Evolutionary conservation across 2,888 invertebrate species (phyloP).

Genomic region (Lissocephala sabroskyi): DNA sequence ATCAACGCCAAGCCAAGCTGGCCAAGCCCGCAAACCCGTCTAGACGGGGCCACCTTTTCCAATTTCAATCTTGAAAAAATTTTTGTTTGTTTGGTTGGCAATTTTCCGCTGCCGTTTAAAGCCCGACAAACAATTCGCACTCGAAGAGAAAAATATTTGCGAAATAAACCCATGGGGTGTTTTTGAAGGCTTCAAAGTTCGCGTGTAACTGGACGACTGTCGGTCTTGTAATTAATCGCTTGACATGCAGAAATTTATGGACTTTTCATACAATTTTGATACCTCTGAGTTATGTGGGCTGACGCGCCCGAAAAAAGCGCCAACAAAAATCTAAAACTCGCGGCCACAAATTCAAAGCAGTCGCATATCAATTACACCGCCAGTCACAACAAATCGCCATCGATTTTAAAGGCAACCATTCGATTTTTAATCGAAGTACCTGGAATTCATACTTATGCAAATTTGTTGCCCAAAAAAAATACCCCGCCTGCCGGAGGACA

Average conservation of each 20-base stretch:
- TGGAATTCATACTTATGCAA: too few relatives aligned
- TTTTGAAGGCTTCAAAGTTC: constrained; percentile 14
- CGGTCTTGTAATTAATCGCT: constrained; percentile 51
- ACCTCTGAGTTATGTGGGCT: constrained; percentile 42
- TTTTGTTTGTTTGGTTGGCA: constrained; percentile 6
- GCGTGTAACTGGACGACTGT: neutral
- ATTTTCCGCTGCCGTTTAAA: constrained; percentile 7
- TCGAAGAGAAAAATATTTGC: constrained; percentile 13
- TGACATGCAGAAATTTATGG: constrained; percentile 51
- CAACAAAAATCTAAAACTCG: neutral
- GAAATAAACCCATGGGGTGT: constrained; percentile 38
- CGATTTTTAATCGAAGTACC: too few relatives aligned
- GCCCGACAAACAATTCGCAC: constrained; percentile 22
- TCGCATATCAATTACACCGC: constrained; percentile 59
- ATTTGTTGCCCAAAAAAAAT: too few relatives aligned
- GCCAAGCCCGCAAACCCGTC: constrained; percentile 6
- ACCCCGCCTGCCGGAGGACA: too few relatives aligned
- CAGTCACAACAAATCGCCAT: constrained; percentile 43
- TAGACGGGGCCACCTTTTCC: constrained; percentile 24
- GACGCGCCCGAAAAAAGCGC: constrained; percentile 32
- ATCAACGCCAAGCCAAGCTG: constrained; percentile 20
- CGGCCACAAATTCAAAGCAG: constrained; percentile 4
- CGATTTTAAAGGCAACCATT: too few relatives aligned
- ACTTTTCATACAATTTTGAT: constrained; percentile 53
- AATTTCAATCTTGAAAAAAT: too few relatives aligned